phyloP scores from a whole-genome alignment of 2,888 invertebrate genomes.

The Sturmia bella region DNA sequence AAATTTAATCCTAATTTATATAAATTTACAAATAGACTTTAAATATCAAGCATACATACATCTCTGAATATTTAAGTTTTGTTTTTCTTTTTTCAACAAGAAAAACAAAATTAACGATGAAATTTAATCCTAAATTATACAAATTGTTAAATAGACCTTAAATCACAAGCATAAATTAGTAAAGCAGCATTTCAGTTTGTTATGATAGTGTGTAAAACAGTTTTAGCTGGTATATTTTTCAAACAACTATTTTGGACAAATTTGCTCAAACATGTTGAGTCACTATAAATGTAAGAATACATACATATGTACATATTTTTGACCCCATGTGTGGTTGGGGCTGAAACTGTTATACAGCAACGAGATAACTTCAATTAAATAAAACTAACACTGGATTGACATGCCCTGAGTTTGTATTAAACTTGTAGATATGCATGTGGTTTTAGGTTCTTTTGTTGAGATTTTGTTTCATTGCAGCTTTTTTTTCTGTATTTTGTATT shows the following conservation, averaged over 20 bases:
- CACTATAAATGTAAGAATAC: not conserved
- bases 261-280: constrained; percentile 14
- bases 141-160: too few species aligned
- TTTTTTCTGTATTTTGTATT: constrained; percentile 14
- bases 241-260: too few species aligned
- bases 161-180: not conserved
- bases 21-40: too few species aligned
- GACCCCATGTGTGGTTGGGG: constrained; percentile 8
- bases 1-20: too few species aligned
- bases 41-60: too few species aligned
- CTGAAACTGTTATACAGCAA: constrained; percentile 25
- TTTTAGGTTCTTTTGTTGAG: constrained; percentile 46
- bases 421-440: not conserved
- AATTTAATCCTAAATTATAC: too few species aligned
- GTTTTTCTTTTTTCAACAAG: too few species aligned
- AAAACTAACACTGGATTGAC: constrained; percentile 47
- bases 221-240: too few species aligned
- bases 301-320: constrained; percentile 22
- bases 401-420: constrained; percentile 28
- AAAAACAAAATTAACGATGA: too few species aligned
- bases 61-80: too few species aligned
- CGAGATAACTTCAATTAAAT: not conserved
- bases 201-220: not conserved
- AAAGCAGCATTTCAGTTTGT: not conserved
- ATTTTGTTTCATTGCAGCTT: constrained; percentile 41